These are phyloP conservation scores for Alcedo atthis DNA, from an alignment of 2,797 vertebrate species.

Conservation along the genomic window DNA sequence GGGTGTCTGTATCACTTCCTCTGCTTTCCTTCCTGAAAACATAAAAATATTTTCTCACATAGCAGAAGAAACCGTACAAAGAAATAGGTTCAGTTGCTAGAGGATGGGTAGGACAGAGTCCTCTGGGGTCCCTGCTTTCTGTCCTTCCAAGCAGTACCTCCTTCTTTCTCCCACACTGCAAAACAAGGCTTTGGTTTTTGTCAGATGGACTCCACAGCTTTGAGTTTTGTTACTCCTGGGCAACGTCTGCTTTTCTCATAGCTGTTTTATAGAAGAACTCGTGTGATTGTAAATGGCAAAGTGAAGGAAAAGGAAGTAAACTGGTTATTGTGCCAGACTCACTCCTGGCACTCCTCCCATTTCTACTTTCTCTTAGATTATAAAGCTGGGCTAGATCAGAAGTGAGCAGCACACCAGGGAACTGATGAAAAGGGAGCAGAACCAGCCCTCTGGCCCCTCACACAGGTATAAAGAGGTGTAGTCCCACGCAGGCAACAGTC, in stretches of 20 bases:
- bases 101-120: background rate
- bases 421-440: constrained; percentile 3
- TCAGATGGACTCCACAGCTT: background rate
- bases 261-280: background rate
- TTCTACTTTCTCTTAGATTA: background rate
- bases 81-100: background rate
- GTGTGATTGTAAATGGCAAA: constrained; percentile 16
- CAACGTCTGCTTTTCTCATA: background rate
- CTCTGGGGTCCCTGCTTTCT: background rate
- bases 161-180: background rate
- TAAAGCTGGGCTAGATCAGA: constrained; percentile 33
- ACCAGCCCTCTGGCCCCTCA: background rate
- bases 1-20: background rate
- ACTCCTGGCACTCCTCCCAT: constrained; percentile 16
- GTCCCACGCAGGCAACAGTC: background rate
- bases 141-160: background rate
- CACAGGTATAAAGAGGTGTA: background rate
- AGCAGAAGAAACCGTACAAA: background rate
- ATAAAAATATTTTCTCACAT: background rate
- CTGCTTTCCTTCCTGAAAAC: background rate
- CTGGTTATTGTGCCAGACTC: constrained; percentile 36
- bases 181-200: background rate
- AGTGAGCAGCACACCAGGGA: background rate
- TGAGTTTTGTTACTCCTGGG: background rate
- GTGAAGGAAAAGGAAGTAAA: constrained; percentile 49